Conservation (phyloP, 2,888 invertebrate genomes). For the Drosophila helvetica region DNA sequence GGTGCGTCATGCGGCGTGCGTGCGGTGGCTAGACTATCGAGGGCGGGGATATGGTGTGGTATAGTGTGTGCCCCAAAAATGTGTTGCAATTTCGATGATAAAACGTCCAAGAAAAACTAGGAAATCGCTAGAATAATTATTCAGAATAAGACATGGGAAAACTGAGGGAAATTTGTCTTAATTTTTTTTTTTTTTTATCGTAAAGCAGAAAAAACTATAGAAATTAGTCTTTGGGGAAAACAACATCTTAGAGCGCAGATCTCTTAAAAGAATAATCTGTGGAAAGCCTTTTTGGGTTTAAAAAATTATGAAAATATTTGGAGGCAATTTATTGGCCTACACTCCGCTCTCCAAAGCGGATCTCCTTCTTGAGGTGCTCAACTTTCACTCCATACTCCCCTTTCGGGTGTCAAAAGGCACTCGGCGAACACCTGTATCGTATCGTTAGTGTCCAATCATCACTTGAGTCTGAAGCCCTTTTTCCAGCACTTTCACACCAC, state of each 20-base stretch:
- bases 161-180: neutral
- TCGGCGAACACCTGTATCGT: slow-evolving; percentile 1
- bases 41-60: slow-evolving; percentile 29
- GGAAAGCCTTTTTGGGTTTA: no score
- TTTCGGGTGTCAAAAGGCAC: slow-evolving; percentile 1
- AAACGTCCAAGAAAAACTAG: slow-evolving; percentile 14
- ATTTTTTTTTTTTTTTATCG: neutral
- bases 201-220: no score
- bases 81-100: slow-evolving; percentile 33
- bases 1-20: slow-evolving; percentile 1
- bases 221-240: no score
- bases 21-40: slow-evolving; percentile 50
- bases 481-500: slow-evolving; percentile 31
- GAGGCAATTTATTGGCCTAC: neutral
- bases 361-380: neutral
- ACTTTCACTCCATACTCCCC: neutral
- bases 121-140: slow-evolving; percentile 2
- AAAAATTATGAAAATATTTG: no score
- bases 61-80: slow-evolving; percentile 11
- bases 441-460: slow-evolving; percentile 13
- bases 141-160: slow-evolving; percentile 1
- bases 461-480: slow-evolving; percentile 19
- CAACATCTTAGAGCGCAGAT: no score
- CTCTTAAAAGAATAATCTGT: no score
- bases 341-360: neutral